phyloP scores from a whole-genome alignment of 1,140 invertebrate species.

The Ditylenchus dipsaci region DNA sequence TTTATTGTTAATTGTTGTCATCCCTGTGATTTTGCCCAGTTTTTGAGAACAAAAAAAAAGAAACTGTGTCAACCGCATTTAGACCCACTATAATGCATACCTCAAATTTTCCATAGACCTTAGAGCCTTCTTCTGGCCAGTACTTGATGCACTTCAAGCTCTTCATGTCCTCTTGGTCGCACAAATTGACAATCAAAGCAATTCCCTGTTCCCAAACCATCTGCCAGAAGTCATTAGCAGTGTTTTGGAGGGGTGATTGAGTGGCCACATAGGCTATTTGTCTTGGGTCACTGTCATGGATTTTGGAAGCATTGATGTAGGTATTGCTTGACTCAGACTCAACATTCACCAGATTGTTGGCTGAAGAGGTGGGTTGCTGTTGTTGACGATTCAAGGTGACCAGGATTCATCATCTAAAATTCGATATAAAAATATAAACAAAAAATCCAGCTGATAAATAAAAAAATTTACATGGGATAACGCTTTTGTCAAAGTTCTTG shows the following conservation, averaged over 20 bases:
- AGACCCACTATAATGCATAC: too few species aligned
- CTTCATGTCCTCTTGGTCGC: slow-evolving; percentile 82
- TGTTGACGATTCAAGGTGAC: slow-evolving; percentile 61
- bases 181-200: slow-evolving; percentile 91
- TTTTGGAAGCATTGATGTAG: slow-evolving; percentile 83
- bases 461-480: slow-evolving; percentile 69
- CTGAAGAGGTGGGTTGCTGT: not conserved
- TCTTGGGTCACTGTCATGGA: slow-evolving; percentile 91
- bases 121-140: slow-evolving; percentile 92
- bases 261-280: slow-evolving; percentile 94
- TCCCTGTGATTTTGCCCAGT: too few species aligned
- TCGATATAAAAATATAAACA: not conserved
- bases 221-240: slow-evolving; percentile 78
- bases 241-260: slow-evolving; percentile 78
- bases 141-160: slow-evolving; percentile 86
- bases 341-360: not conserved
- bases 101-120: slow-evolving; percentile 95
- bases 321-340: not conserved
- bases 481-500: slow-evolving; percentile 76
- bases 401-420: slow-evolving; percentile 75
- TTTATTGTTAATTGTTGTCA: too few species aligned
- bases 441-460: not conserved
- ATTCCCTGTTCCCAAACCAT: slow-evolving; percentile 89
- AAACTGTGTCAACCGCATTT: too few species aligned
- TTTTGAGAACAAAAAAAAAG: too few species aligned